phyloP scores from a whole-genome alignment of 2,888 invertebrate genomes.

The Cantharis flavilabris region DNA sequence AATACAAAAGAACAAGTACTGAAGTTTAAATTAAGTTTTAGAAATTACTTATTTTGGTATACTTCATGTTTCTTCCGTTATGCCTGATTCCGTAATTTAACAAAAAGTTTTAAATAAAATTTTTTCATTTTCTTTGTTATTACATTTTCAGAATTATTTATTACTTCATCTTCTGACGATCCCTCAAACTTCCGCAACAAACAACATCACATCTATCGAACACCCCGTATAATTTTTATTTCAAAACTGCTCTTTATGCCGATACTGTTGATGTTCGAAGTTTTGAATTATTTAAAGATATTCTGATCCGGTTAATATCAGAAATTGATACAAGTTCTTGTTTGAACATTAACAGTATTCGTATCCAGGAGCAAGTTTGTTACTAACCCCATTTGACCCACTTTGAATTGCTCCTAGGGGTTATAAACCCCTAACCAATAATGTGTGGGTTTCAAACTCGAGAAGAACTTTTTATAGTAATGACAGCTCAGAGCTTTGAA shows the following conservation, averaged over 20 bases:
- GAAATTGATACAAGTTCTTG: conserved; percentile 24
- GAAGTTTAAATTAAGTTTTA: neutral
- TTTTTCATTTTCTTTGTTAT: neutral
- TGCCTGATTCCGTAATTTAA: neutral
- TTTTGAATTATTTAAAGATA: neutral
- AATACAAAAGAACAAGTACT: neutral
- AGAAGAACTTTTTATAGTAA: conserved; percentile 22
- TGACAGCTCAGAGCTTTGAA: conserved; percentile 16
- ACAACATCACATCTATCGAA: neutral
- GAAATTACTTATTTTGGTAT: neutral
- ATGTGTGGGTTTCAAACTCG: conserved; percentile 20
- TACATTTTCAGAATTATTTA: neutral
- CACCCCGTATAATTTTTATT: neutral
- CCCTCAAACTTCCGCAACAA: neutral
- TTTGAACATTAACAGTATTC: conserved; percentile 10
- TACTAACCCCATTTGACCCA: conserved; percentile 21
- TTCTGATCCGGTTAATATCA: conserved; percentile 11
- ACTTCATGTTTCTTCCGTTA: neutral
- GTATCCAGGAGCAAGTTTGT: conserved; percentile 16
- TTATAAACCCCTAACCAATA: conserved; percentile 23
- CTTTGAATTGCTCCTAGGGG: conserved; percentile 21
- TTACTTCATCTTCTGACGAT: neutral
- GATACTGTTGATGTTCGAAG: neutral
- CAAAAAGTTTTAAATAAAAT: neutral
- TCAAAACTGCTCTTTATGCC: neutral